Evolutionary conservation across 2,888 invertebrate genomes (phyloP).

Genomic region (Macrosiphum euphorbiae): DNA sequence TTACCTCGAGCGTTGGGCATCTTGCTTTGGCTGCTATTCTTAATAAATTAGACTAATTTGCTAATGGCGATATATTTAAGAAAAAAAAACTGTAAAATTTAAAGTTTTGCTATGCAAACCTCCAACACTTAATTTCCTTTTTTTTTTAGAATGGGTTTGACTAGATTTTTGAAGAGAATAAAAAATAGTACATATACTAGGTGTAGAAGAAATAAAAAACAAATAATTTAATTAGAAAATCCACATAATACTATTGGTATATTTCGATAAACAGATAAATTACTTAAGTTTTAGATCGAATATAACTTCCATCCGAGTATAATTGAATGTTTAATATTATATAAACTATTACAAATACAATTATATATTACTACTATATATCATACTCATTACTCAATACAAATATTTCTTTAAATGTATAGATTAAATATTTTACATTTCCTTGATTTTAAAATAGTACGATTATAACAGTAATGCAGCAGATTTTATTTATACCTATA

Average conservation of each 20-base stretch:
- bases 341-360: not conserved
- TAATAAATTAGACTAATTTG: slow-evolving; percentile 64
- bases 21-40: slow-evolving; percentile 54
- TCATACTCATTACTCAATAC: not conserved
- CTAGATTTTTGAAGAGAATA: slow-evolving; percentile 14
- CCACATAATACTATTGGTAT: not conserved
- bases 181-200: not conserved
- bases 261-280: not conserved
- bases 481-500: not conserved
- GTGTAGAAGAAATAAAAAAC: slow-evolving; percentile 10
- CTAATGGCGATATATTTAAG: slow-evolving; percentile 44
- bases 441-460: not conserved
- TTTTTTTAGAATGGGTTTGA: not conserved
- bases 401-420: not conserved
- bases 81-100: slow-evolving; percentile 34
- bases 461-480: not conserved
- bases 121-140: not conserved
- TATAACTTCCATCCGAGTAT: not conserved
- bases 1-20: slow-evolving; percentile 40
- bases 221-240: slow-evolving; percentile 32
- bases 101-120: slow-evolving; percentile 33
- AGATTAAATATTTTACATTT: not conserved
- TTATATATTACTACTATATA: too few species aligned
- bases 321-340: not conserved
- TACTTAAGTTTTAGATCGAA: not conserved